Percentiles rank a stretch among this genome's conserved stretches.
phyloP scores from a whole-genome alignment of 2,797 vertebrate genomes.

The Rousettus madagascariensis region DNA sequence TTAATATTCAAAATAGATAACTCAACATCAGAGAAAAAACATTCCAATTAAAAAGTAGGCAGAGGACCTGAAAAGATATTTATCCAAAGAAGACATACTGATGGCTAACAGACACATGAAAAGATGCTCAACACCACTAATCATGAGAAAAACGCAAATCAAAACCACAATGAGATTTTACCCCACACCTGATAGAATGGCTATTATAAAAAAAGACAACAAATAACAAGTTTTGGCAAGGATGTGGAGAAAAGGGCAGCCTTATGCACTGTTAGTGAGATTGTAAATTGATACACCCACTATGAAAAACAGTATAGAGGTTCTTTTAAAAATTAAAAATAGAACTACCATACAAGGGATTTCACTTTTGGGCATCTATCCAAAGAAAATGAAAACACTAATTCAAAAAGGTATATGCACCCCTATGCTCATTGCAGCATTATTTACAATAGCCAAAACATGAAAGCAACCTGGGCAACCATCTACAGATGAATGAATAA shows the following conservation, averaged over 20 bases:
- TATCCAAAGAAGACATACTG: too few relatives aligned
- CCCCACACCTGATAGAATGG: neutral
- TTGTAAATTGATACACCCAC: neutral
- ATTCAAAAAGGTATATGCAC: neutral
- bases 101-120: too few relatives aligned
- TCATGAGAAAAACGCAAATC: neutral
- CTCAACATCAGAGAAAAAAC: neutral
- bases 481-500: neutral
- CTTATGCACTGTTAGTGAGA: neutral
- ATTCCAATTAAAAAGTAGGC: neutral
- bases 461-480: neutral
- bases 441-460: neutral
- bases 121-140: too few relatives aligned
- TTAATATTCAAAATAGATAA: too few relatives aligned
- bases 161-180: neutral
- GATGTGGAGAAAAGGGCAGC: neutral
- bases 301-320: too few relatives aligned
- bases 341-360: neutral
- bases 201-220: neutral
- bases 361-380: neutral
- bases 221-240: neutral
- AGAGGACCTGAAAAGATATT: too few relatives aligned
- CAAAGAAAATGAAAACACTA: neutral
- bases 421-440: neutral
- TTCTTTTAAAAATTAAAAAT: neutral